A percentile compares a stretch with the other conserved stretches of the same genome.
Evolutionary conservation across 1,140 invertebrate genomes (phyloP).

Genomic region (Cherax quadricarinatus): DNA sequence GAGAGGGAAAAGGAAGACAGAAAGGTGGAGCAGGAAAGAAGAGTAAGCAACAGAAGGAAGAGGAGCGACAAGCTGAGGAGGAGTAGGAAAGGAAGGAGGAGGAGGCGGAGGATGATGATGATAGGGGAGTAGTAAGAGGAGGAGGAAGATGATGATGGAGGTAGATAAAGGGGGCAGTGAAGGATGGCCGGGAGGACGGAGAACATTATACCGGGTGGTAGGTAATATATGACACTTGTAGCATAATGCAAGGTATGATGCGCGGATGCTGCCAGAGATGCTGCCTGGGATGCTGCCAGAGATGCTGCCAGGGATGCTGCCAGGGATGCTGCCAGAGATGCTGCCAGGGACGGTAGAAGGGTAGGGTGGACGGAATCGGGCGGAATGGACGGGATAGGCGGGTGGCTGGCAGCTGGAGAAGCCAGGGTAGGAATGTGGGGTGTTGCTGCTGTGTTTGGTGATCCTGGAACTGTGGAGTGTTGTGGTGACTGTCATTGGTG

Average conservation of each 20-base stretch:
- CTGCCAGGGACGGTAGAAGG: neutral
- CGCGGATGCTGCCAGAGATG: neutral
- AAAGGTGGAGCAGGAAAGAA: too few species aligned
- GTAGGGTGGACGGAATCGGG: neutral
- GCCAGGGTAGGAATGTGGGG: neutral
- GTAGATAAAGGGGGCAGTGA: conserved; percentile 27
- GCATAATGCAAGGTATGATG: neutral
- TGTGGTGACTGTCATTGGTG: too few species aligned
- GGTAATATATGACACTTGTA: neutral
- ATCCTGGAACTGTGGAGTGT: too few species aligned
- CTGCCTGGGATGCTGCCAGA: too few species aligned
- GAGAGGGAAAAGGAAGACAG: too few species aligned
- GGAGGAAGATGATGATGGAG: conserved; percentile 3
- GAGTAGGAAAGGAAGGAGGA: neutral
- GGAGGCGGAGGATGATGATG: neutral
- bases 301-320: too few species aligned
- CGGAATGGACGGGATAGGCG: neutral
- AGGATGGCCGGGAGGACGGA: neutral
- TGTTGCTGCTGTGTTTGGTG: too few species aligned
- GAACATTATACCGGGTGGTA: neutral
- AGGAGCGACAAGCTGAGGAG: conserved; percentile 21
- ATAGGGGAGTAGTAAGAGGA: too few species aligned
- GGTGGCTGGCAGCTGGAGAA: neutral
- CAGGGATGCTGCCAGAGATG: neutral
- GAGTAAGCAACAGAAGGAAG: neutral